Evolutionary conservation across 2,888 invertebrate species (phyloP), one percentile per base, ranked within the genome.

Genomic region (Xanthia icteritia): DNA sequence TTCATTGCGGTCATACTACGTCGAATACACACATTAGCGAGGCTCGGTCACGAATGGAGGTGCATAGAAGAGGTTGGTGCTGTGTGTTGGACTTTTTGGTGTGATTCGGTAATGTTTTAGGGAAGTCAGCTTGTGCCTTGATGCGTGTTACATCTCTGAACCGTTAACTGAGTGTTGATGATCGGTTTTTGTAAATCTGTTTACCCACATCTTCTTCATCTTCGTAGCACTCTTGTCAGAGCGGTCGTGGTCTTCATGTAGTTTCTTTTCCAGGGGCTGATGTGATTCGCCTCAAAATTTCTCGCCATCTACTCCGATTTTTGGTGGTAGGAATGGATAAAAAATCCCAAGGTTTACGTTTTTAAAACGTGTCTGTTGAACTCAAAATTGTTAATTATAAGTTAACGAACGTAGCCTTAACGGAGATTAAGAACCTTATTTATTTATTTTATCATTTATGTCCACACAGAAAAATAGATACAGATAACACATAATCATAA

Each of bases 1-100:
- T 96, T 93, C 93, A 94, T 94, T 93, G 94, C 93, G 90, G 92
- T 92, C 91, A 92, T 94, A 92, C 92, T 91, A 90, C 91, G 90
- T 87, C 83, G 87, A 90, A 83, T 92, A 92, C 93, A 93, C 93
- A 93, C 93, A 93, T 93, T 95, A 93, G 93, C 87, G 85, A 86
- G 89, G 86, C 88, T 89, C 85, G 92, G 94, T 95, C 95, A 95
- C 94, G 95, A 95, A 90, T 88, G 86, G 83, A 84, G 76, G 73
- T 86, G 56, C 77, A 78, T 83, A n/a, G 66, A 81, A 82, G 2
- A 15, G 75, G n/a, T 5, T 36, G 61, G 42, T 45, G 60, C 75
- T 86, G 79, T 82, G 76, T 51, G 56, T 61, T 51, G 39, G 56
- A 13, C n/a, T 61, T 45, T 70, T 72, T 9, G 23, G 73, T 77